phyloP scores from a whole-genome alignment of 2,888 invertebrate genomes.

The Cynaeus angustus region DNA sequence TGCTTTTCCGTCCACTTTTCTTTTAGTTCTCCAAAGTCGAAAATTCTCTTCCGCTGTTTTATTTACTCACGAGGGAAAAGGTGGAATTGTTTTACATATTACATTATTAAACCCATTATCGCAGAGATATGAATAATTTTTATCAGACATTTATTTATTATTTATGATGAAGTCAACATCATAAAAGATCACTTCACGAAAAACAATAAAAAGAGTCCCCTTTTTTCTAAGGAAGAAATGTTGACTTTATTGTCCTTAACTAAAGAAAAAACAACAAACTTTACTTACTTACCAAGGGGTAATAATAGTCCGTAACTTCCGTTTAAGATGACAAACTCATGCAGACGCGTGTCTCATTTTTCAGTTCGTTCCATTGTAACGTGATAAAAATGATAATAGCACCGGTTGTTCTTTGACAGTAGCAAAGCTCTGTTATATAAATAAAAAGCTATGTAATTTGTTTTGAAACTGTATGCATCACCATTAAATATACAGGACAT shows the following conservation, averaged over 20 bases:
- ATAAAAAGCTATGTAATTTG: not conserved
- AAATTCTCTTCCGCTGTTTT: too few relatives aligned
- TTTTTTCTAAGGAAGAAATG: not conserved
- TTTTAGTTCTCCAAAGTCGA: not conserved
- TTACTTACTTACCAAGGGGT: constrained; percentile 14
- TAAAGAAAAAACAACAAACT: too few relatives aligned
- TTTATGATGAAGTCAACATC: constrained; percentile 30
- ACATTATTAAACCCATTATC: constrained; percentile 29
- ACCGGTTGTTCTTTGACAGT: not conserved
- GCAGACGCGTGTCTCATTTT: not conserved
- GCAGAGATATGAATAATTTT: constrained; percentile 24
- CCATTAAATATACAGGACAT: not conserved
- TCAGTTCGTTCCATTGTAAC: constrained; percentile 2
- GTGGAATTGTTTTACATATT: not conserved
- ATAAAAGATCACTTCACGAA: constrained; percentile 16
- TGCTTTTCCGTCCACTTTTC: not conserved
- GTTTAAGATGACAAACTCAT: constrained; percentile 5
- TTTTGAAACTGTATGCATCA: not conserved
- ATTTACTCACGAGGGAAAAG: too few relatives aligned
- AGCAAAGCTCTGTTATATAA: not conserved
- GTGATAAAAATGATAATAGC: constrained; percentile 1
- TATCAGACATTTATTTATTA: constrained; percentile 34
- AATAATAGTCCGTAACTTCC: constrained; percentile 12
- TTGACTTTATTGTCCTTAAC: not conserved
- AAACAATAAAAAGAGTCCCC: not conserved